These are phyloP conservation scores for Ophion obscuratus DNA, from an alignment of 2,888 invertebrate species.

Conservation along the genomic window DNA sequence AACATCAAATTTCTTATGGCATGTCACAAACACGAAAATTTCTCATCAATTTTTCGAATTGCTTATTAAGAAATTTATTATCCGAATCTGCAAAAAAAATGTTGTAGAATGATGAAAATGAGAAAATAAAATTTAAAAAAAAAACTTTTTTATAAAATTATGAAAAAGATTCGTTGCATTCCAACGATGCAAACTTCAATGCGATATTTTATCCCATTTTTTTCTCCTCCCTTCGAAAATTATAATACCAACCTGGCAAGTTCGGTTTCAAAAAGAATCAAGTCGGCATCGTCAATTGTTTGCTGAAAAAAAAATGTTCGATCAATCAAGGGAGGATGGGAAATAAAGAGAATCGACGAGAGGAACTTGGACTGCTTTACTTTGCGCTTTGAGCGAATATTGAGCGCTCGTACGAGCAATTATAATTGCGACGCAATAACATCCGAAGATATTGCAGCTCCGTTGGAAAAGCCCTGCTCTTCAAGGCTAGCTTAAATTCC, in stretches of 20 bases:
- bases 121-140: no score
- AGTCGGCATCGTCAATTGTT: not conserved
- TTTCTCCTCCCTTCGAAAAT: not conserved
- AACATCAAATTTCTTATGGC: no score
- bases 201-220: not conserved
- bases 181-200: no score
- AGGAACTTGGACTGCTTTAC: not conserved
- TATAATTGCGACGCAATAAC: not conserved
- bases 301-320: not conserved
- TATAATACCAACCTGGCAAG: not conserved
- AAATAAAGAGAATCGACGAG: not conserved
- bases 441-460: constrained; percentile 38
- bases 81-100: no score
- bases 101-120: no score
- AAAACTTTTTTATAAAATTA: no score
- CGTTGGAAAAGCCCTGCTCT: constrained; percentile 22
- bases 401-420: constrained; percentile 3
- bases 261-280: not conserved
- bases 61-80: no score
- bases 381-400: not conserved
- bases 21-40: no score
- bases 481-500: constrained; percentile 30
- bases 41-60: no score
- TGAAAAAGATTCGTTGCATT: no score
- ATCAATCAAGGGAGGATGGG: not conserved